phyloP scores from a whole-genome alignment of 2,113 vertebrate genomes.

The Odontophorus gujanensis region DNA sequence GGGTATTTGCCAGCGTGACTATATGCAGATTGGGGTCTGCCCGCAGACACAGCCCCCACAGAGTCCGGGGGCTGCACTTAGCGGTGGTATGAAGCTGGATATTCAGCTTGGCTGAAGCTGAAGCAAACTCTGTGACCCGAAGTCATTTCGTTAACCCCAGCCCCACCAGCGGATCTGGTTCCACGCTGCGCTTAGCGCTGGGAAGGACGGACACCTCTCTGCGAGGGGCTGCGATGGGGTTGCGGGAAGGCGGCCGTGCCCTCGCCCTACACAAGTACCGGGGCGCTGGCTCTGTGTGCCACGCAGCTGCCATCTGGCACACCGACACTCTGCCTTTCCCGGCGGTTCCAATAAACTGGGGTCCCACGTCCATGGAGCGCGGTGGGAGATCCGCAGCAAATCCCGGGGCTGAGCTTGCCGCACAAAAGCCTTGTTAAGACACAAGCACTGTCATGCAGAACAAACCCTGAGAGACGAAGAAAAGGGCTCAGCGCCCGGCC shows the following conservation, averaged over 20 bases:
- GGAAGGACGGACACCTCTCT: not conserved
- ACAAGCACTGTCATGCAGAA: slow-evolving; percentile 73
- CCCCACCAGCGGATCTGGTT: not conserved
- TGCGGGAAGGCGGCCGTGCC: not conserved
- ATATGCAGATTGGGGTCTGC: not conserved
- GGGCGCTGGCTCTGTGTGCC: not conserved
- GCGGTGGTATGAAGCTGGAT: not conserved
- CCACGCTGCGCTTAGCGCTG: not conserved
- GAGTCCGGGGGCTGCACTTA: fast-evolving
- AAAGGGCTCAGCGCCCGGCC: slow-evolving; percentile 60
- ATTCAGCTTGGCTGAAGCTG: not conserved
- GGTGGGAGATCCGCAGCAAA: slow-evolving; percentile 45
- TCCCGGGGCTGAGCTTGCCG: slow-evolving; percentile 21
- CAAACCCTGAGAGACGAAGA: slow-evolving; percentile 56
- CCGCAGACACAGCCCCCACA: not conserved
- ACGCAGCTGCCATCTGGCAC: slow-evolving; percentile 33
- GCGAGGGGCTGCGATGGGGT: not conserved
- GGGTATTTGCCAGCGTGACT: not conserved
- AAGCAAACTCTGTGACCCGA: not conserved
- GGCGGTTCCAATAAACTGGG: slow-evolving; percentile 3
- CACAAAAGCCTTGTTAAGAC: slow-evolving; percentile 60
- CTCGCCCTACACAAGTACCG: not conserved
- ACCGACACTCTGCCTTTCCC: not conserved
- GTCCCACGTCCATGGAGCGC: slow-evolving; percentile 34
- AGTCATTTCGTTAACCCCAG: not conserved